A percentile compares a stretch with the other conserved stretches of the same genome.
Conservation (phyloP, 2,797 vertebrate species). For the Coccyzus lansbergi region DNA sequence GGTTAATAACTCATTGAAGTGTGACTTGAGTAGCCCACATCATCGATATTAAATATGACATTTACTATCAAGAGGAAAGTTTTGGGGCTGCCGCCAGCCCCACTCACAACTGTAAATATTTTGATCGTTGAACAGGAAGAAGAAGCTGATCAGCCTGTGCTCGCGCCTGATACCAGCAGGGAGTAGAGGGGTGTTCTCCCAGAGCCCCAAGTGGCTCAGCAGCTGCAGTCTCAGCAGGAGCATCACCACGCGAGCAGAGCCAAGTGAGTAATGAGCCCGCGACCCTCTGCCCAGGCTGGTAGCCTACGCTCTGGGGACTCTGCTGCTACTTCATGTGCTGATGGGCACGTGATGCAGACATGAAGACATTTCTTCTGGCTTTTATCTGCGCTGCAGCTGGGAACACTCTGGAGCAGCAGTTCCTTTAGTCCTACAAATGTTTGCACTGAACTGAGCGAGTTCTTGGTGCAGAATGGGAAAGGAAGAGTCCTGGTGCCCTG, state of each 20-base stretch:
- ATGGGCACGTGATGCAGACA: background rate
- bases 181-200: background rate
- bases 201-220: background rate
- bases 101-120: slow-evolving; percentile 52
- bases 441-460: background rate
- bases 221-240: background rate
- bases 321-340: background rate
- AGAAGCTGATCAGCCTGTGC: background rate
- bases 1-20: slow-evolving; percentile 36
- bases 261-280: accelerated
- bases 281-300: background rate
- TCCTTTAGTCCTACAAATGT: background rate
- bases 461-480: accelerated
- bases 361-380: background rate
- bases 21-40: slow-evolving; percentile 43
- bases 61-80: slow-evolving; percentile 65
- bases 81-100: slow-evolving; percentile 61
- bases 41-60: slow-evolving; percentile 66
- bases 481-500: accelerated
- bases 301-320: background rate
- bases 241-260: background rate
- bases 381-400: background rate
- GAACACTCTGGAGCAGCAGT: background rate
- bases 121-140: slow-evolving; percentile 7
- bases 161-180: accelerated